These are phyloP conservation scores for Desoria tigrina DNA, from an alignment of 2,888 invertebrate genomes.

Conservation along the genomic window DNA sequence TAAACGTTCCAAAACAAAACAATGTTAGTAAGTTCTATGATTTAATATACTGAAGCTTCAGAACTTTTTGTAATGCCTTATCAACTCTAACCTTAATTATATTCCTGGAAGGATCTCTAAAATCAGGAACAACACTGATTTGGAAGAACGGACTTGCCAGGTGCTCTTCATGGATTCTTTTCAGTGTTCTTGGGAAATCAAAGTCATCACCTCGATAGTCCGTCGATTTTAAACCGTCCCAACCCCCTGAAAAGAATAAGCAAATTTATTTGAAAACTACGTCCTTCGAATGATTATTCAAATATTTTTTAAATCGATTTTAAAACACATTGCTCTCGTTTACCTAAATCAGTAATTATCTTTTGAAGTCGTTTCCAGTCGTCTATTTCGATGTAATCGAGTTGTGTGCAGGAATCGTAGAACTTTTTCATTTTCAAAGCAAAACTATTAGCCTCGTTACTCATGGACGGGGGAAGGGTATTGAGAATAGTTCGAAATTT, in stretches of 20 bases:
- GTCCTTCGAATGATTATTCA: background rate
- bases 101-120: conserved; percentile 58
- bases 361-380: conserved; percentile 58
- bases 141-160: conserved; percentile 62
- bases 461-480: conserved; percentile 59
- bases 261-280: background rate
- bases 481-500: conserved; percentile 60
- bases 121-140: conserved; percentile 61
- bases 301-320: too few species aligned
- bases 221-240: conserved; percentile 61
- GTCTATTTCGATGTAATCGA: conserved; percentile 61
- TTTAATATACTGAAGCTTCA: background rate
- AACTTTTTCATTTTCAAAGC: conserved; percentile 64
- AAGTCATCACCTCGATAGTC: conserved; percentile 53
- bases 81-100: conserved; percentile 58
- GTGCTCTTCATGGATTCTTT: conserved; percentile 54
- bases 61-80: background rate
- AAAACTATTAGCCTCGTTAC: conserved; percentile 56
- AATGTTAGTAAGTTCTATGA: background rate
- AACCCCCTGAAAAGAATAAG: conserved; percentile 59
- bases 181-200: conserved; percentile 43
- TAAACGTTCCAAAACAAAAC: conserved; percentile 9
- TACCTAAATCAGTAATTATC: conserved; percentile 60
- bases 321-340: too few species aligned
- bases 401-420: conserved; percentile 61